These are phyloP conservation scores for Polymixis lichenea DNA, from an alignment of 2,888 invertebrate species.

Conservation along the genomic window DNA sequence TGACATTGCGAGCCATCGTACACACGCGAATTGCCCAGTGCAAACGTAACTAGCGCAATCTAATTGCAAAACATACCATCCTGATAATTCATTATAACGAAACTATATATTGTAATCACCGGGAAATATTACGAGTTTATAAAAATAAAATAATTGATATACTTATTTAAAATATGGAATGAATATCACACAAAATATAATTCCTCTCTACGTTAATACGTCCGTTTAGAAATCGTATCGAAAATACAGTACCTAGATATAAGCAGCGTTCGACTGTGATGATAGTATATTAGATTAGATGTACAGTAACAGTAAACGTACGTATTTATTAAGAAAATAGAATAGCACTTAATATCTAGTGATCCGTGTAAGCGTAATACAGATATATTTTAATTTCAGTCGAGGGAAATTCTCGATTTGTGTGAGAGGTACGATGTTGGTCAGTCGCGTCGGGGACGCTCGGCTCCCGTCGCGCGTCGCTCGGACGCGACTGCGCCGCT, in stretches of 20 bases:
- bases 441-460: constrained; percentile 72
- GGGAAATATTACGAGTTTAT: constrained; percentile 78
- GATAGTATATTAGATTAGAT: constrained; percentile 78
- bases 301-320: constrained; percentile 80
- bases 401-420: constrained; percentile 87
- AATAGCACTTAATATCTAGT: constrained; percentile 89
- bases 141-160: constrained; percentile 82
- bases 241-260: constrained; percentile 63
- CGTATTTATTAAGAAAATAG: constrained; percentile 89
- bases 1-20: constrained; percentile 78
- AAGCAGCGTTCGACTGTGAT: constrained; percentile 63
- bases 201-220: constrained; percentile 79
- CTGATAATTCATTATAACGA: constrained; percentile 71
- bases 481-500: constrained; percentile 72
- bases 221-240: constrained; percentile 64
- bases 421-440: constrained; percentile 84
- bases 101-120: constrained; percentile 76
- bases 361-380: constrained; percentile 90
- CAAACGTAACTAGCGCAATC: constrained; percentile 88
- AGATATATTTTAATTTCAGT: constrained; percentile 88
- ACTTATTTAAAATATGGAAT: constrained; percentile 83
- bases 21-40: constrained; percentile 69
- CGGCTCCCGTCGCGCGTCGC: constrained; percentile 54
- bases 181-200: constrained; percentile 89
- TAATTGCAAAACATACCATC: constrained; percentile 83